phyloP scores from a whole-genome alignment of 2,113 vertebrate genomes.

The Suncus etruscus region DNA sequence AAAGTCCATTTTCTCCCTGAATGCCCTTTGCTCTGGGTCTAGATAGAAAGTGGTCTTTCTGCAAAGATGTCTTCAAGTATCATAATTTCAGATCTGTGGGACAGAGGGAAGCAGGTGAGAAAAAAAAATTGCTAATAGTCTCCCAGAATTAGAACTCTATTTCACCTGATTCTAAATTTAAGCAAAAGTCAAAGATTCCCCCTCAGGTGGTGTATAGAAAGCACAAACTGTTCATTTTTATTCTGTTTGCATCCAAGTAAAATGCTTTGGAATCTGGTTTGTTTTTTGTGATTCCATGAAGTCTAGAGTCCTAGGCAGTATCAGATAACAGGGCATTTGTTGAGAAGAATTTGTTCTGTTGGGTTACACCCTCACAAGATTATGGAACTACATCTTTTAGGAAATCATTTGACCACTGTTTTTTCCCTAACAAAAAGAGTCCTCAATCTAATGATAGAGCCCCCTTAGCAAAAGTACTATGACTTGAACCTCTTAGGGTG shows the following conservation, averaged over 20 bases:
- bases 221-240: conserved; percentile 4
- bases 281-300: background rate
- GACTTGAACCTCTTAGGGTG: conserved; percentile 23
- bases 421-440: background rate
- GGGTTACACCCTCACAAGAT: background rate
- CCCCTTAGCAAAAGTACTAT: background rate
- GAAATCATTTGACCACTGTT: conserved; percentile 19
- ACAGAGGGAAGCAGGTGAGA: background rate
- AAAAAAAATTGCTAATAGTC: background rate
- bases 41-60: conserved; percentile 37
- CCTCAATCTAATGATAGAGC: background rate
- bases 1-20: background rate
- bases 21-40: background rate
- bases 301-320: background rate
- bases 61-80: background rate
- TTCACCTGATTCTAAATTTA: conserved; percentile 23
- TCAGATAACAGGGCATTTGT: background rate
- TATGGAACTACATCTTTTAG: background rate
- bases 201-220: background rate
- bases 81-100: conserved; percentile 16
- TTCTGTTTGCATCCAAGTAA: background rate
- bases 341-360: background rate
- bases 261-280: conserved; percentile 11
- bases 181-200: background rate
- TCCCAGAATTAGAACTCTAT: background rate